Evolutionary conservation across 23 tunicate species (phyloP), one percentile per base, ranked within the genome.

Genomic region (Oikopleura dioica): DNA sequence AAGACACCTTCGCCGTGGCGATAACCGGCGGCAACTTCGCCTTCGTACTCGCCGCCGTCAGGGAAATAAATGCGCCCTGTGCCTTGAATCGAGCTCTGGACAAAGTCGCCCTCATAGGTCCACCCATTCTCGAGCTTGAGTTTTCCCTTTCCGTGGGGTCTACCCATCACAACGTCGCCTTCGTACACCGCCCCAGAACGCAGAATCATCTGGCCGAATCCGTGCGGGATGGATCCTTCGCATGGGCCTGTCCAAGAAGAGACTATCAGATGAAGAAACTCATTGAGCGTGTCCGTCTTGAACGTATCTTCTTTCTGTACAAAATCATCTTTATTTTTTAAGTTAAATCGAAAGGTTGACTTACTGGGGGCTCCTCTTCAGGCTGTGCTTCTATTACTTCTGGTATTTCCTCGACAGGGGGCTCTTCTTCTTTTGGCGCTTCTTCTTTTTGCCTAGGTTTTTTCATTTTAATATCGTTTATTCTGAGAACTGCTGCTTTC

Each of bases 21-120:
- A 63, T 63, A 63, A 63, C 72, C 72, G 33, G 72, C 72, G 72
- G 26, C 72, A 63, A 63, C 72, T 12, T 28, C 33, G 16, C 72
- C 72, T 63, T 63, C 33, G 26, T 63, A 63, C 26, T 63, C 72
- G 5, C 30, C 29, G 5, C 26, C 72, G 26, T 63, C 72, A 2
- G 72, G 72, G 26, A 63, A 63, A 5, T 23, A 12, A 28, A 63
- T 63, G 4, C 5, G 16, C 30, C 72, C 72, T 23, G 26, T 12
- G 33, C 72, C 72, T 28, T 63, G 33, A 28, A 63, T 63, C 5
- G 72, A 23, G 33, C 26, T 63, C 26, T 63, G 16, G 72, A 21
- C 16, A 63, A 63, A 63, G 2, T 63, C 72, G 72, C 72, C 72
- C 2, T 24, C 33, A 28, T 63, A 63, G 2, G 72, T 16, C 72